phyloP scores from a whole-genome alignment of 2,113 vertebrate species.

The Xenopus tropicalis region UCB_Xtro_10.0 CM004444.2:144257501-144258000 shows the following conservation, averaged over 20 bases:
- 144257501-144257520: no score
- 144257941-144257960: conserved; percentile 19
- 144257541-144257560: no score
- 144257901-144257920: conserved; percentile 17
- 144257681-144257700: neutral
- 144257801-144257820: conserved; percentile 28
- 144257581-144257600: no score
- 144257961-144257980: conserved; percentile 1
- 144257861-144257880: conserved; percentile 25
- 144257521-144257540: no score
- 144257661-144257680: conserved; percentile 1
- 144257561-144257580: no score
- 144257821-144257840: conserved; percentile 13
- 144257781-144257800: conserved; percentile 17
- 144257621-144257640: no score
- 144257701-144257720: conserved; percentile 10
- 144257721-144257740: no score
- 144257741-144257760: neutral
- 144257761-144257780: neutral
- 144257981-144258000: neutral
- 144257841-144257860: conserved; percentile 6
- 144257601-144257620: no score
- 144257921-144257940: conserved; percentile 22
- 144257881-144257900: conserved; percentile 26
- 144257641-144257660: neutral